Evolutionary conservation across 2,888 invertebrate species (phyloP), one percentile per base, ranked within the genome.

Genomic region (Tinea pellionella): DNA sequence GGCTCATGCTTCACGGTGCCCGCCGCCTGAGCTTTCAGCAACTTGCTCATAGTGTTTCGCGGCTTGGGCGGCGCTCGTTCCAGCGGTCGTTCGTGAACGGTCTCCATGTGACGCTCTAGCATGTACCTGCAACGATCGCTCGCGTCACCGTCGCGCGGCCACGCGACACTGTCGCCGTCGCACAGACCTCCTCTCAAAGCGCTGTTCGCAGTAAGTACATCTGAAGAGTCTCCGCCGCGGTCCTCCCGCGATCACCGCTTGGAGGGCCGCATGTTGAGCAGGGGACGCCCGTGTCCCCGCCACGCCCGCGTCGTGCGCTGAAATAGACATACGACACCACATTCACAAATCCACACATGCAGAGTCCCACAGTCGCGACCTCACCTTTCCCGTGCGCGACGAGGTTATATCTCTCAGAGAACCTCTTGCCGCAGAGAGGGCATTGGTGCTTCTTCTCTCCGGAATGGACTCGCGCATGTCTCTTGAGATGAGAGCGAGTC

Each of bases 391-490:
- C 71, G 77, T 88, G 88, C 64, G 88, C 88, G 62, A 77, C 76
- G 66, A 88, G 73, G 74, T 88, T 87, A 75, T 85, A 87, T 69
- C 88, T 76, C 76, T 90, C 90, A 4, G 89, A 89, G 81, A 91
- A 91, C 53, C 89, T 78, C 72, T 89, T 90, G 4, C 88, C 89
- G 77, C 91, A 91, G 61, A 83, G 76, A 59, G 67, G 62, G 69
- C 91, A 91, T 73, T 85, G 85, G 78, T 88, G 89, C 0, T 87
- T 77, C 73, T 89, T 89, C 77, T 91, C 91, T 11, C 91, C 91
- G 59, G 89, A 89, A 76, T 92, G 92, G 61, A 90, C 89, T 64
- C 90, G 87, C 87, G 90, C 88, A 77, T 92, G 92, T 1, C 92
- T 85, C 78, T 90, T 90, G 67, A 92, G 84, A 72, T 92, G 92